Conservation (phyloP, 2,888 invertebrate species). For the Stenchaetothrips biformis region DNA sequence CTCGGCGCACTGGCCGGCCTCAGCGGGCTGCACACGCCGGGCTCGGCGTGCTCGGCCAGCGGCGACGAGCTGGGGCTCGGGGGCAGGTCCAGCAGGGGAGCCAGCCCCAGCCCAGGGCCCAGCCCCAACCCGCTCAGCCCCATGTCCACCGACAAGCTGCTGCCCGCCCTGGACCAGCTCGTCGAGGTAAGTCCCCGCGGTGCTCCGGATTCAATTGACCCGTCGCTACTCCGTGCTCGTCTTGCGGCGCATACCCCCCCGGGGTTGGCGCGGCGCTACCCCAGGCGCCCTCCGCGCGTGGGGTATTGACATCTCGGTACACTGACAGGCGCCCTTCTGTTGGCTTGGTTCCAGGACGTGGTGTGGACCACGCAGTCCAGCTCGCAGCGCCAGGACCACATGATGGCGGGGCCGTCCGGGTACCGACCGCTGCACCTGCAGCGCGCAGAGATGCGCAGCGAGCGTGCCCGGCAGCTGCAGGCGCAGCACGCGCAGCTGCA, state of each 20-base stretch:
- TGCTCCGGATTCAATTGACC: background rate
- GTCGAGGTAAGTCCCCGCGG: background rate
- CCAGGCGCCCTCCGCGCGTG: background rate
- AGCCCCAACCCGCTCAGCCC: constrained; percentile 37
- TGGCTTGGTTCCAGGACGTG: background rate
- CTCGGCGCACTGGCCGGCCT: background rate
- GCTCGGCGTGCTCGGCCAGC: constrained; percentile 6
- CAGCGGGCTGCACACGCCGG: background rate
- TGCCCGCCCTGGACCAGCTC: constrained; percentile 33
- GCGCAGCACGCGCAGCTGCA: background rate
- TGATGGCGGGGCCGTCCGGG: constrained; percentile 5
- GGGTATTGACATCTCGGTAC: background rate
- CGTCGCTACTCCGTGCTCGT: no score
- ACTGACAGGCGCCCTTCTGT: background rate
- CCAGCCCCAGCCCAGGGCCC: constrained; percentile 15
- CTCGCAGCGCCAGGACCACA: constrained; percentile 3
- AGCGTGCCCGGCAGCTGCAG: background rate
- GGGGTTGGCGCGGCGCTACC: no score
- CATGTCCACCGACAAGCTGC: constrained; percentile 38
- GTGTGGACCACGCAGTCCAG: constrained; percentile 17
- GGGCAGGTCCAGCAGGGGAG: background rate
- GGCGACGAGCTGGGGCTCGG: constrained; percentile 6
- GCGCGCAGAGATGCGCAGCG: background rate
- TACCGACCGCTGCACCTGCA: constrained; percentile 9
- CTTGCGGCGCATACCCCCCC: no score